Evolutionary conservation across 2,797 vertebrate genomes (phyloP).

Genomic region (Chelmon rostratus): DNA sequence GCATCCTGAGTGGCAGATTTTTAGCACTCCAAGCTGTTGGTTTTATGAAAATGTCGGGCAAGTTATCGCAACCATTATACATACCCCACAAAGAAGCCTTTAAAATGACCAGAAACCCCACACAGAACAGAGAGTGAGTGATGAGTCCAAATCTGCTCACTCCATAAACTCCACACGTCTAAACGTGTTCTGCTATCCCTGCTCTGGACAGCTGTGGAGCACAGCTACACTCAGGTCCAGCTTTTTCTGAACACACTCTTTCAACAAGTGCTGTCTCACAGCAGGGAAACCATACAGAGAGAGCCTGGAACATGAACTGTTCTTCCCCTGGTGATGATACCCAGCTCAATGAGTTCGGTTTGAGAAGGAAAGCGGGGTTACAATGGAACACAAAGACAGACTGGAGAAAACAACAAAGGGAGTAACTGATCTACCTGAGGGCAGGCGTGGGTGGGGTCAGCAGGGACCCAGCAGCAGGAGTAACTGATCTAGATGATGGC

Average conservation of each 20-base stretch:
- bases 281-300: conserved; percentile 30
- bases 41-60: neutral
- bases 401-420: neutral
- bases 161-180: neutral
- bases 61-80: neutral
- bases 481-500: no score
- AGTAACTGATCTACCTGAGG: neutral
- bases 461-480: neutral
- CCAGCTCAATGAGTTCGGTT: neutral
- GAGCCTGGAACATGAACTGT: neutral
- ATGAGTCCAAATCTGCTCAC: neutral
- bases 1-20: neutral
- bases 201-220: neutral
- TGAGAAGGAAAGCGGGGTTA: neutral
- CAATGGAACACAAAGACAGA: conserved; percentile 3
- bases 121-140: neutral
- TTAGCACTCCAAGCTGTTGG: neutral
- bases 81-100: conserved; percentile 1
- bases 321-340: neutral
- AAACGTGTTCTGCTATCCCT: neutral
- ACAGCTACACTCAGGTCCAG: neutral
- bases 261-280: conserved; percentile 7
- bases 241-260: conserved; percentile 21
- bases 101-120: neutral
- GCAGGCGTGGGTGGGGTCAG: neutral